phyloP scores from a whole-genome alignment of 2,113 vertebrate species.

The Seriola rivoliana region DNA sequence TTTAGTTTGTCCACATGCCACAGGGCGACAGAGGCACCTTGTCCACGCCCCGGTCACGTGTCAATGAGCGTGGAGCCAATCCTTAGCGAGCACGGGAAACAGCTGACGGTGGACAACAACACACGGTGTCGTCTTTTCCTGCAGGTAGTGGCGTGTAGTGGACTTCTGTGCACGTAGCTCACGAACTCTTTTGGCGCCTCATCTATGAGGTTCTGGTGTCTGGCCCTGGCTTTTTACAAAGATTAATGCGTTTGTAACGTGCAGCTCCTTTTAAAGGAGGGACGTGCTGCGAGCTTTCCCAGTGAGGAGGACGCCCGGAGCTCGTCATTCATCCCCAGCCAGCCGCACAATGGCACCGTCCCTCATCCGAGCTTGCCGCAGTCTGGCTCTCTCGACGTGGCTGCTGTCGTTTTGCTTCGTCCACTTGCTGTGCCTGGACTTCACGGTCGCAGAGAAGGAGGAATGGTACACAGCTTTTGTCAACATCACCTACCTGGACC shows the following conservation, averaged over 20 bases:
- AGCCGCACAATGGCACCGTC: slow-evolving; percentile 89
- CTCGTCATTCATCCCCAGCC: slow-evolving; percentile 22
- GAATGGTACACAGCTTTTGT: slow-evolving; percentile 99
- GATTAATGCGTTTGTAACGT: neutral
- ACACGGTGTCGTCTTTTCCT: slow-evolving; percentile 18
- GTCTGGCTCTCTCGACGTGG: slow-evolving; percentile 97
- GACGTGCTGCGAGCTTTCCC: slow-evolving; percentile 10
- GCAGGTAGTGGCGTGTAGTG: slow-evolving; percentile 54
- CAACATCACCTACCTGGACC: slow-evolving; percentile 95
- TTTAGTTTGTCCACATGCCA: slow-evolving; percentile 22
- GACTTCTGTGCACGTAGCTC: slow-evolving; percentile 12
- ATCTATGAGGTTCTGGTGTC: neutral
- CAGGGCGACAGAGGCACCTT: neutral
- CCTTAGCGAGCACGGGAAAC: slow-evolving; percentile 29
- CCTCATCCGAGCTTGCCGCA: slow-evolving; percentile 93
- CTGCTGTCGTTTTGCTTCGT: slow-evolving; percentile 97
- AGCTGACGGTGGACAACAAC: slow-evolving; percentile 74
- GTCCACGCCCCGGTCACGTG: slow-evolving; percentile 64
- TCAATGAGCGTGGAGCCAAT: slow-evolving; percentile 48
- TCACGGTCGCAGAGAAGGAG: slow-evolving; percentile 98
- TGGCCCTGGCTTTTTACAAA: neutral
- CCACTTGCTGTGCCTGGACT: slow-evolving; percentile 96
- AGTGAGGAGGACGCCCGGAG: slow-evolving; percentile 36
- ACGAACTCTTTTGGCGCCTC: slow-evolving; percentile 8
- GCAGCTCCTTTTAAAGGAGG: neutral